Conservation (phyloP, 2,888 invertebrate species). For the Oxyteleia sp. region DNA sequence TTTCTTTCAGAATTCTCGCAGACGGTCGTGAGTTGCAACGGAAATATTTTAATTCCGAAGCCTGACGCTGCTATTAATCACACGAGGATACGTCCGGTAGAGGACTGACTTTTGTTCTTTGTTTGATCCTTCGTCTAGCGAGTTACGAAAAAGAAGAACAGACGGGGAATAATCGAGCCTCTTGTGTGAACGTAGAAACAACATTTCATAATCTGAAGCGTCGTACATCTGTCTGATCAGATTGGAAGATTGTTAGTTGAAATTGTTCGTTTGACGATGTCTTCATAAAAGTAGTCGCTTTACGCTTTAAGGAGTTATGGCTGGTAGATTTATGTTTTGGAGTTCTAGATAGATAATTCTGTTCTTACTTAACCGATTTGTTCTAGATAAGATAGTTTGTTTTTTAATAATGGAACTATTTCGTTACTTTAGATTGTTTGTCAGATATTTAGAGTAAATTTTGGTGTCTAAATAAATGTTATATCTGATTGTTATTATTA, state of each 20-base stretch:
- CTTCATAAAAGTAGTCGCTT: not conserved
- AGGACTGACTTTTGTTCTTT: conserved; percentile 30
- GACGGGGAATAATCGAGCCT: conserved; percentile 7
- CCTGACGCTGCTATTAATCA: conserved; percentile 24
- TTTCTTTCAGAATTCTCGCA: not conserved
- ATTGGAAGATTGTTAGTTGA: conserved; percentile 13
- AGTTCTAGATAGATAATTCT: not conserved
- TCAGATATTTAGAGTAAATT: too few relatives aligned
- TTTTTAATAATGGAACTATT: too few relatives aligned
- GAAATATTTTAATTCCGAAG: conserved; percentile 23
- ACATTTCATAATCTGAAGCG: conserved; percentile 41
- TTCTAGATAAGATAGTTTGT: too few relatives aligned
- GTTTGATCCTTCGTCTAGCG: conserved; percentile 14
- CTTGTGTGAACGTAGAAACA: conserved; percentile 23
- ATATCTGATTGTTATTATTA: too few relatives aligned
- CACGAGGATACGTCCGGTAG: conserved; percentile 6
- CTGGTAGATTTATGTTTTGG: not conserved
- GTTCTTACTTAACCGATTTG: too few relatives aligned
- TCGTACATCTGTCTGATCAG: conserved; percentile 23
- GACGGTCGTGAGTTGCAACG: conserved; percentile 6
- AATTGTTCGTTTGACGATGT: conserved; percentile 1
- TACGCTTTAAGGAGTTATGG: not conserved
- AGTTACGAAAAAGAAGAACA: conserved; percentile 26
- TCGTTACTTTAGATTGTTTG: too few relatives aligned
- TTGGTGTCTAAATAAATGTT: too few relatives aligned